phyloP scores from a whole-genome alignment of 2,888 invertebrate species.

The Chesias legatella region DNA sequence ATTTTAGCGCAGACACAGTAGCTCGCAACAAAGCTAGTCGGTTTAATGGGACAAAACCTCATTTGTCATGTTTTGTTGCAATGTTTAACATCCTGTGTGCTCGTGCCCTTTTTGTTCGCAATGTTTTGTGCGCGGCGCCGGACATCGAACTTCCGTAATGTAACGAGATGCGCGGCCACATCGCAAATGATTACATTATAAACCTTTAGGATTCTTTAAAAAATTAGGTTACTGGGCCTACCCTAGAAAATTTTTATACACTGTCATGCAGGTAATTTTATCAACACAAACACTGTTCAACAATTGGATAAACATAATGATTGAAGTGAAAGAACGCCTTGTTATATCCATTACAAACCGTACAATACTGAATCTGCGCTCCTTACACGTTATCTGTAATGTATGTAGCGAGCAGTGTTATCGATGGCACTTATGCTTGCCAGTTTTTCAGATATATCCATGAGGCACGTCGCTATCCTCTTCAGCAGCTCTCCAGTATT shows the following conservation, averaged over 20 bases:
- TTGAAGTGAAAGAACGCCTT: too few species aligned
- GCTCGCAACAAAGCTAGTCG: slow-evolving; percentile 36
- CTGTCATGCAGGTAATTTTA: too few species aligned
- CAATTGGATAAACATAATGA: too few species aligned
- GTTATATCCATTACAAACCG: too few species aligned
- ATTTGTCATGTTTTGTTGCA: slow-evolving; percentile 42
- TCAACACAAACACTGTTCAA: too few species aligned
- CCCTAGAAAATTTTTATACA: too few species aligned
- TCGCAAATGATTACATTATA: slow-evolving; percentile 27
- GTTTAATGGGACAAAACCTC: slow-evolving; percentile 29
- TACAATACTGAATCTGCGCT: too few species aligned
- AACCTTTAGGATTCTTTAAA: slow-evolving; percentile 10
- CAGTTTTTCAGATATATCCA: slow-evolving; percentile 8
- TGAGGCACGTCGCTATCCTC: slow-evolving; percentile 8
- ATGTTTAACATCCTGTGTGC: slow-evolving; percentile 48
- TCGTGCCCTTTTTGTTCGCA: slow-evolving; percentile 48
- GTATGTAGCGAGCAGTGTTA: too few species aligned
- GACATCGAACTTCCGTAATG: slow-evolving; percentile 53
- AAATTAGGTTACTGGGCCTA: slow-evolving; percentile 6
- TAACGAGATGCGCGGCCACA: slow-evolving; percentile 46
- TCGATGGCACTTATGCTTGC: slow-evolving; percentile 2
- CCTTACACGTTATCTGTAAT: too few species aligned
- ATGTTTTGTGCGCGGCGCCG: slow-evolving; percentile 49
- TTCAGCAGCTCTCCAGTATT: slow-evolving; percentile 2
- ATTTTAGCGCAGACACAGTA: slow-evolving; percentile 33